Percentiles rank a stretch among this genome's conserved stretches.
Conservation (phyloP, 2,797 vertebrate species). For the Lutjanus campechanus region DNA sequence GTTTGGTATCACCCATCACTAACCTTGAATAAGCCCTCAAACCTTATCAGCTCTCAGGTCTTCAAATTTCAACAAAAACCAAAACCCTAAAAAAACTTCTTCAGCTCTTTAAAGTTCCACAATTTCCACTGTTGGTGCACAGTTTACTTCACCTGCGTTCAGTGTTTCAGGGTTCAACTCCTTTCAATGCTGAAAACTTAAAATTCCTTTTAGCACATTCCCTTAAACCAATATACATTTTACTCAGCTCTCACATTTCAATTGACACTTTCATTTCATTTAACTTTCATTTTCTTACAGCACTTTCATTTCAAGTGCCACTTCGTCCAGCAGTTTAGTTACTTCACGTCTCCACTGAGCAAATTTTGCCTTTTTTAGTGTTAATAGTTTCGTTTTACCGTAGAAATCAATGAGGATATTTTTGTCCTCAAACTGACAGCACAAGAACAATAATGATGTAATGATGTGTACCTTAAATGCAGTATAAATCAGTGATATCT, state of each 20-base stretch:
- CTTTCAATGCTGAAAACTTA: background rate
- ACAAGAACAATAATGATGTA: background rate
- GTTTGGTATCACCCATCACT: too few species aligned
- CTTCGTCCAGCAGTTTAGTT: background rate
- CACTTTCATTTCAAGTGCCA: background rate
- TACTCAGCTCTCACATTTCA: too few species aligned
- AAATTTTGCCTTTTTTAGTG: background rate
- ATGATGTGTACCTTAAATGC: background rate
- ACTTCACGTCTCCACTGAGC: background rate
- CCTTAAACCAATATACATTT: background rate
- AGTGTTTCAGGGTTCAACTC: background rate
- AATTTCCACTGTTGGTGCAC: too few species aligned
- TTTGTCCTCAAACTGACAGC: background rate
- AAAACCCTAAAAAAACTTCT: too few species aligned
- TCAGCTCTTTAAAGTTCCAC: too few species aligned
- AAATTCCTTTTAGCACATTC: background rate
- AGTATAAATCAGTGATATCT: background rate
- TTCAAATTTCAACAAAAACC: too few species aligned
- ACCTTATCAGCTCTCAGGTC: too few species aligned
- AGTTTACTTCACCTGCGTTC: background rate
- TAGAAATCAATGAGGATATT: background rate
- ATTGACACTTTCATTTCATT: too few species aligned
- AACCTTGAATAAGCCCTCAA: too few species aligned
- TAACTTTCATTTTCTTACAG: background rate
- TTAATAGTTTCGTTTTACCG: background rate